Evolutionary conservation across 2,888 invertebrate genomes (phyloP).

Genomic region (Nasonovia ribisnigri): DNA sequence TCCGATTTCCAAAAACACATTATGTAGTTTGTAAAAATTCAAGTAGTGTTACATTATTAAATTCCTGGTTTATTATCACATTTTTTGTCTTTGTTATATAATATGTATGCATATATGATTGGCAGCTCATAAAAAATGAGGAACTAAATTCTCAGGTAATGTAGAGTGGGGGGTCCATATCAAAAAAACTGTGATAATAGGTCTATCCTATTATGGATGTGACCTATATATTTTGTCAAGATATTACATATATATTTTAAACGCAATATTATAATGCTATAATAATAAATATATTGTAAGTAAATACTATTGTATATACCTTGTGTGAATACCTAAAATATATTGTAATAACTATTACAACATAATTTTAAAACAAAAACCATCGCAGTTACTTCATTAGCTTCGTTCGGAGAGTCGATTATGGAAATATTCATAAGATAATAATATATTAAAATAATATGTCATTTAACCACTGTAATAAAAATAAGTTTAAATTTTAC

Average conservation of each 20-base stretch:
- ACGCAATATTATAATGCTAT: too few species aligned
- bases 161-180: too few species aligned
- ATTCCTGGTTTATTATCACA: background rate
- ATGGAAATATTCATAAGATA: background rate
- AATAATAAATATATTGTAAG: too few species aligned
- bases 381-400: background rate
- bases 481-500: background rate
- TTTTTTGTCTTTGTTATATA: too few species aligned
- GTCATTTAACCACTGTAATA: background rate
- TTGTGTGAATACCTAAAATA: background rate
- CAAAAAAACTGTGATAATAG: too few species aligned
- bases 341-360: background rate
- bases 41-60: background rate
- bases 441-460: background rate
- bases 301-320: background rate
- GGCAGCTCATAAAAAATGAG: too few species aligned
- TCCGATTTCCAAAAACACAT: background rate
- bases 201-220: too few species aligned
- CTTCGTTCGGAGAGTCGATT: background rate
- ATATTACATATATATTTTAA: background rate
- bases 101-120: too few species aligned
- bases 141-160: too few species aligned
- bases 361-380: background rate
- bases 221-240: too few species aligned
- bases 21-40: background rate